Evolutionary conservation across 1,140 invertebrate genomes (phyloP).

Genomic region (Zaprionus capensis): DNA sequence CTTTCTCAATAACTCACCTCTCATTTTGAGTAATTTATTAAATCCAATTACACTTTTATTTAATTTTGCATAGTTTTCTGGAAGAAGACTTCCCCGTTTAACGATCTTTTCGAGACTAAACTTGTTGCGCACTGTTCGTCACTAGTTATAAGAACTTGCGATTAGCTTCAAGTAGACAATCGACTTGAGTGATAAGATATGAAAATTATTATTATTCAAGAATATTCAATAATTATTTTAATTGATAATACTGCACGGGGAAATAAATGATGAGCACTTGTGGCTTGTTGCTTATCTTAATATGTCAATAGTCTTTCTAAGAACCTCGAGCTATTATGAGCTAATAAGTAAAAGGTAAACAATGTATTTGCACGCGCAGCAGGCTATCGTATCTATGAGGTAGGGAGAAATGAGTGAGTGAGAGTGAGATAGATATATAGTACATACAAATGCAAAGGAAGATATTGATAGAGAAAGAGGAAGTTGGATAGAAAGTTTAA

Average conservation of each 20-base stretch:
- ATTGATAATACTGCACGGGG: constrained; percentile 19
- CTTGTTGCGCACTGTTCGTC: background rate
- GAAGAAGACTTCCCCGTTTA: background rate
- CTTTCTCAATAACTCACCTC: background rate
- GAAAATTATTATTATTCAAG: constrained; percentile 20
- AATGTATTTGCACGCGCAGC: constrained; percentile 3
- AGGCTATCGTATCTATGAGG: background rate
- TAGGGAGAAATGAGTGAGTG: background rate
- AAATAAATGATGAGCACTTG: constrained; percentile 20
- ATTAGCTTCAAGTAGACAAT: constrained; percentile 12
- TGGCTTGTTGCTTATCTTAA: constrained; percentile 11
- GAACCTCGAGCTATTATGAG: constrained; percentile 16
- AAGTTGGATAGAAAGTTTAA: background rate
- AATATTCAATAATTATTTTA: constrained; percentile 32
- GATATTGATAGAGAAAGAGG: background rate
- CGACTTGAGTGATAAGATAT: constrained; percentile 30
- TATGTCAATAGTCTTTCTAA: background rate
- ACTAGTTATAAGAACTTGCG: constrained; percentile 23
- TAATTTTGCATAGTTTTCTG: background rate
- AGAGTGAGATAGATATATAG: background rate
- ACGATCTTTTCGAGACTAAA: constrained; percentile 22
- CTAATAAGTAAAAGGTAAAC: constrained; percentile 10
- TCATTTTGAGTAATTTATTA: background rate
- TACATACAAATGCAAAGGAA: too few species aligned
- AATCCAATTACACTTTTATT: background rate